Conservation (phyloP, 1,140 invertebrate species). For the Ptiloglossa arizonensis region DNA sequence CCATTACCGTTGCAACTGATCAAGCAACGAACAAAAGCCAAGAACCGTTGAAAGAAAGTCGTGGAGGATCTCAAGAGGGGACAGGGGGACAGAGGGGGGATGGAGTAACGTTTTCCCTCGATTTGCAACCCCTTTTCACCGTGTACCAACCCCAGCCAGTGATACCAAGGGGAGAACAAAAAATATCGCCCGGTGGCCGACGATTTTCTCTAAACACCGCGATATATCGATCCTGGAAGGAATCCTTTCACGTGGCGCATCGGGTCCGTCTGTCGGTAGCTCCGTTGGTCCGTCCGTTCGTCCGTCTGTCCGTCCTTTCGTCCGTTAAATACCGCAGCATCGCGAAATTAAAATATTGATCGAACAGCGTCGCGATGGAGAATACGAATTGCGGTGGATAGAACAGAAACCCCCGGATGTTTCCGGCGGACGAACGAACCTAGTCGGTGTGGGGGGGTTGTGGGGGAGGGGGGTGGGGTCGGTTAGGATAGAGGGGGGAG, state of each 20-base stretch:
- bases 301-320: constrained; percentile 69
- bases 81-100: too few relatives aligned
- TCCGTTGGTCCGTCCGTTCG: too few relatives aligned
- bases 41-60: not conserved
- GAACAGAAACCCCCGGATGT: constrained; percentile 56
- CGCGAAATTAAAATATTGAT: constrained; percentile 82
- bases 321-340: constrained; percentile 81
- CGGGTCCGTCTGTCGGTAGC: constrained; percentile 47
- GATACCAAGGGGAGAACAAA: too few relatives aligned
- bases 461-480: too few relatives aligned
- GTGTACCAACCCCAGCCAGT: not conserved
- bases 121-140: constrained; percentile 4
- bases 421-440: constrained; percentile 23
- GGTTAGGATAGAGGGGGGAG: constrained; percentile 40
- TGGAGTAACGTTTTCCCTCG: constrained; percentile 22
- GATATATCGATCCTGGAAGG: constrained; percentile 68
- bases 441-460: too few relatives aligned
- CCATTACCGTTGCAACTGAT: too few relatives aligned
- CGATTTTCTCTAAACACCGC: constrained; percentile 29
- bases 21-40: not conserved
- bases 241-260: constrained; percentile 69
- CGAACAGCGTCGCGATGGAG: constrained; percentile 74
- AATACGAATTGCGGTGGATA: constrained; percentile 77
- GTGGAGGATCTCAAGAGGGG: not conserved
- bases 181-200: constrained; percentile 8